Evolutionary conservation across 2,797 vertebrate species (phyloP).

Genomic region (Hippocampus kuda): DNA sequence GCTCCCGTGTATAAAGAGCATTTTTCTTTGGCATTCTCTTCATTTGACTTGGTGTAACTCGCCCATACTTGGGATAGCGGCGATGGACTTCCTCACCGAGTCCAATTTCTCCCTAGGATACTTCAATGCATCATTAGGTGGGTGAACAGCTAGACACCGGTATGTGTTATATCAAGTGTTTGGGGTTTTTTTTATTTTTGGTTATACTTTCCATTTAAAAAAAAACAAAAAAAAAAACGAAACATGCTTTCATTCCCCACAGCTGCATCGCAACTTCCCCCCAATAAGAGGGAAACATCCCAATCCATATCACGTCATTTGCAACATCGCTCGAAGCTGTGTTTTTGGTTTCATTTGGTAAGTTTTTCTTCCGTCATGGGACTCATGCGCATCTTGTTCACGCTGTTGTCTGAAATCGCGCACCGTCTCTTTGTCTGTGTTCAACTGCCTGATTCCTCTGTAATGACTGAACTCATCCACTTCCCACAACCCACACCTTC

Average conservation of each 20-base stretch:
- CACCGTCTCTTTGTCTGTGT: not conserved
- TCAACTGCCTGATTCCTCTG: not conserved
- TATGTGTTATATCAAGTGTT: not conserved
- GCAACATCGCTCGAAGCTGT: not conserved
- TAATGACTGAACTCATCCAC: not conserved
- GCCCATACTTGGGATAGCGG: conserved; percentile 15
- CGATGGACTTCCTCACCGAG: conserved; percentile 53
- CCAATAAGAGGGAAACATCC: not conserved
- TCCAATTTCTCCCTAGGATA: conserved; percentile 29
- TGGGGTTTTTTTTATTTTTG: not conserved
- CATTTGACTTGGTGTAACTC: not conserved
- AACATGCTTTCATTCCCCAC: not conserved
- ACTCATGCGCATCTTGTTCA: not conserved
- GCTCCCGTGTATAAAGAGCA: not conserved
- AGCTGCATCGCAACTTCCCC: not conserved
- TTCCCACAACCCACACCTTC: too few species aligned
- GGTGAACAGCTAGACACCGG: not conserved
- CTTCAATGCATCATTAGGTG: conserved; percentile 48
- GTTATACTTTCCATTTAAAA: not conserved
- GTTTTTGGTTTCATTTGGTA: not conserved
- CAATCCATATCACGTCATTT: not conserved
- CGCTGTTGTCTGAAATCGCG: not conserved
- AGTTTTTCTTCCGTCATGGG: not conserved
- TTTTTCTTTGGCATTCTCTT: not conserved
- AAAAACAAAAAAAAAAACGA: not conserved